These are phyloP conservation scores for Cryptops parisi DNA, from an alignment of 2,888 invertebrate genomes.

Conservation along the genomic window DNA sequence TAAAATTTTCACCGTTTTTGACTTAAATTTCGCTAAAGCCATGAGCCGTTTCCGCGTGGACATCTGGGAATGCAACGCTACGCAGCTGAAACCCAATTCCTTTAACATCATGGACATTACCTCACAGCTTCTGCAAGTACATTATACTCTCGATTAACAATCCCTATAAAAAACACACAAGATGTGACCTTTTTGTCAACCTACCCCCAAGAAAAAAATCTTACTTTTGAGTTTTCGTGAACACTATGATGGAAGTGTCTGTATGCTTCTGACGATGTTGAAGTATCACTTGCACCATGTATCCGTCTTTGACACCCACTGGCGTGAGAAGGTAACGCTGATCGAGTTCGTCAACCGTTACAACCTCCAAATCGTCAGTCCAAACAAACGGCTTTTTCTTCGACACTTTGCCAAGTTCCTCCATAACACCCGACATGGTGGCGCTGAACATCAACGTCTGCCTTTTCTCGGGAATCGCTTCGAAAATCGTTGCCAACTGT, in stretches of 20 bases:
- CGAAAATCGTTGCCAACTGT: constrained; percentile 58
- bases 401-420: constrained; percentile 47
- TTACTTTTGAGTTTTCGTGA: constrained; percentile 91
- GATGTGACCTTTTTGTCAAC: too few species aligned
- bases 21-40: constrained; percentile 76
- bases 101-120: constrained; percentile 74
- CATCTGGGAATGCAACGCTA: constrained; percentile 85
- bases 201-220: too few species aligned
- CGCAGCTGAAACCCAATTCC: constrained; percentile 74
- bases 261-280: constrained; percentile 57
- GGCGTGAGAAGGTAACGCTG: constrained; percentile 86
- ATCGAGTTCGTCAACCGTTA: constrained; percentile 77
- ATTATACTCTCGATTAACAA: constrained; percentile 4
- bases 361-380: constrained; percentile 53
- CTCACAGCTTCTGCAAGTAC: constrained; percentile 60
- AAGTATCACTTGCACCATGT: constrained; percentile 65
- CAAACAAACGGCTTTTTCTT: constrained; percentile 43
- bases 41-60: constrained; percentile 70
- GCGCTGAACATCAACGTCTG: constrained; percentile 91
- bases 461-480: constrained; percentile 54
- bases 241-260: constrained; percentile 76
- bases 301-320: constrained; percentile 79
- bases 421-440: constrained; percentile 73
- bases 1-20: constrained; percentile 69
- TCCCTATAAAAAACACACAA: too few species aligned